Base-by-base conservation (phyloP, 1,140 invertebrate species). In the Planococcus citri region DNA sequence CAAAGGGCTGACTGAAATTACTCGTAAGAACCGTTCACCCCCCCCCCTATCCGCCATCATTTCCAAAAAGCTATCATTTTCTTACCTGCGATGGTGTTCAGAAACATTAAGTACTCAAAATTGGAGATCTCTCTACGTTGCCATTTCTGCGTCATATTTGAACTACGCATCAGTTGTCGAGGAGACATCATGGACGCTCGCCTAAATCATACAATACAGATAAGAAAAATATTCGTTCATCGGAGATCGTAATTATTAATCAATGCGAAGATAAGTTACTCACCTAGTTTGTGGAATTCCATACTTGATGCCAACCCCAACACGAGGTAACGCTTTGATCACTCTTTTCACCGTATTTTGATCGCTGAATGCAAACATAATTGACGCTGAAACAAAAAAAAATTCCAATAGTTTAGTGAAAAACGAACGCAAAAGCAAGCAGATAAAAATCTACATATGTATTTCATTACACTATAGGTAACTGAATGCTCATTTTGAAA, bases 111-210 rank as follows among this genome's bases (percentile, higher is more conserved):
- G 80, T 99, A 99, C 78, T 99, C 96, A 79, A 99, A 99, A 81
- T 99, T 99, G 61, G 95, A 97, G 73, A 99, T 98, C 80, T 99
- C 97, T 24, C 97, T 82, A 12, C 94, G 84, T 79, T 98, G 95
- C 97, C 97, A 99, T 80, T 97, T 97, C 80, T 97, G 93, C 2
- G 94, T 98, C 97, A 99, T 99, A 79, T 98, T 98, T 10, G 96
- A 98, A 80, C 95, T 92, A 71, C 95, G 86, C 89, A 98, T 99
- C 73, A 99, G 83, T 77, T 99, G 95, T 37, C 95, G 84, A 0
- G 97, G 95, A 9, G 95, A 95, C 91, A 98, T 98, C 87, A 98
- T 90, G 0, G 95, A 98, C 25, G 96, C 94, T 73, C 94, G 85
- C 75, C 95, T 92, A 81, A 8, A 82, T 33, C 12, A 33, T 12